Conservation (phyloP, 2,113 vertebrate genomes). For the Madoqua kirkii region DNA sequence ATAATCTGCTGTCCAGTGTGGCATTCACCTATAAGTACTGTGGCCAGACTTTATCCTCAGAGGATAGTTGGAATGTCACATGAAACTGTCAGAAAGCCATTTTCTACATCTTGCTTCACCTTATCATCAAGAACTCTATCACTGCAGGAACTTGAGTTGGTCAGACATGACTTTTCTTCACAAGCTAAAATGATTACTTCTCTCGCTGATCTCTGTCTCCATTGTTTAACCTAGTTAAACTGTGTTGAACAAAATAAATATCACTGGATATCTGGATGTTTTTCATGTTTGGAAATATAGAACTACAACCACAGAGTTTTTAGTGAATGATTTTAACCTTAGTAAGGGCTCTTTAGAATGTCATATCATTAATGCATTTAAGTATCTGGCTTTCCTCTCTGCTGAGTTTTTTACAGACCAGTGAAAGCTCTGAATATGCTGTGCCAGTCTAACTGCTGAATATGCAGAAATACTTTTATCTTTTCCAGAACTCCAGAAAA, state of each 20-base stretch:
- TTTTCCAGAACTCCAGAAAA: conserved; percentile 82
- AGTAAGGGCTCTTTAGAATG: background rate
- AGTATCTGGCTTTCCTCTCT: background rate
- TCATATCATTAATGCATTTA: background rate
- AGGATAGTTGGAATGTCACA: background rate
- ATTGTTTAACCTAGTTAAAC: background rate
- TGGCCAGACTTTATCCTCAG: background rate
- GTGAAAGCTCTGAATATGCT: background rate
- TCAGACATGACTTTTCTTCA: conserved; percentile 30
- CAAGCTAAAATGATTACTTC: background rate
- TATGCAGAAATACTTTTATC: conserved; percentile 39
- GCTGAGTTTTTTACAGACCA: background rate
- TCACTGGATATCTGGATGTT: background rate
- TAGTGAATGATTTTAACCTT: conserved; percentile 18
- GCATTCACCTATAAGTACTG: background rate
- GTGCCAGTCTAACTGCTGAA: background rate
- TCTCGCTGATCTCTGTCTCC: background rate
- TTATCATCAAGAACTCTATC: background rate
- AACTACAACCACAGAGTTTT: background rate
- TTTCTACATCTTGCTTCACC: background rate
- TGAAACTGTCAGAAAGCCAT: background rate
- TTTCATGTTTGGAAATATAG: background rate
- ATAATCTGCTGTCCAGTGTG: background rate
- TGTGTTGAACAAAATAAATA: background rate
- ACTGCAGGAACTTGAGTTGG: background rate